A percentile compares a stretch with the other conserved stretches of the same genome.
Evolutionary conservation across 2,797 vertebrate species (phyloP).

Genomic region (Sarcoramphus papa): DNA sequence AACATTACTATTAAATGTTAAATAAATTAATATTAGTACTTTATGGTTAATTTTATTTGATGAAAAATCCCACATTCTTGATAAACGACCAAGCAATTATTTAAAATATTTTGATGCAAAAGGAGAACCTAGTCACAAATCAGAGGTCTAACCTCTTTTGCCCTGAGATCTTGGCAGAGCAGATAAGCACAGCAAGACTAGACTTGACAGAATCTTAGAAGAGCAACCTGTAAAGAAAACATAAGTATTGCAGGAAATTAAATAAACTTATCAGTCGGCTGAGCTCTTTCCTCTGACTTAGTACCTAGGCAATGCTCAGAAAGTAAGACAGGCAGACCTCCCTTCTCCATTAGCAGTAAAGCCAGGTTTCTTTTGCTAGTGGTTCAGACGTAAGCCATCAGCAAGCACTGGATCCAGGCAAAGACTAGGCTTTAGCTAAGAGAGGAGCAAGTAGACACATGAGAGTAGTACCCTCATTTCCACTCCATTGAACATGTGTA

Average conservation of each 20-base stretch:
- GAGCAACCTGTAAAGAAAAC: neutral
- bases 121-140: neutral
- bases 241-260: neutral
- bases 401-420: neutral
- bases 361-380: neutral
- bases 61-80: neutral
- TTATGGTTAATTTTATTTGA: neutral
- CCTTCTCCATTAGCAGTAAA: neutral
- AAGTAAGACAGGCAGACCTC: neutral
- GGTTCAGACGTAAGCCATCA: neutral
- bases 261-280: neutral
- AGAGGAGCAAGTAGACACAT: neutral
- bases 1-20: neutral
- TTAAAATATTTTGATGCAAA: neutral
- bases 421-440: neutral
- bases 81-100: neutral
- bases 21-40: neutral
- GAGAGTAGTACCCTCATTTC: neutral
- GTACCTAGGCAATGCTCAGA: neutral
- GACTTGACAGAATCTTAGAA: neutral
- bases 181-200: neutral
- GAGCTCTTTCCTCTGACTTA: neutral
- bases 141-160: neutral
- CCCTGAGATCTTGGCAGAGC: neutral
- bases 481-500: neutral